Evolutionary conservation across 64 coral and sea anemone species (phyloP).

Genomic region (Pocillopora damicornis): DNA sequence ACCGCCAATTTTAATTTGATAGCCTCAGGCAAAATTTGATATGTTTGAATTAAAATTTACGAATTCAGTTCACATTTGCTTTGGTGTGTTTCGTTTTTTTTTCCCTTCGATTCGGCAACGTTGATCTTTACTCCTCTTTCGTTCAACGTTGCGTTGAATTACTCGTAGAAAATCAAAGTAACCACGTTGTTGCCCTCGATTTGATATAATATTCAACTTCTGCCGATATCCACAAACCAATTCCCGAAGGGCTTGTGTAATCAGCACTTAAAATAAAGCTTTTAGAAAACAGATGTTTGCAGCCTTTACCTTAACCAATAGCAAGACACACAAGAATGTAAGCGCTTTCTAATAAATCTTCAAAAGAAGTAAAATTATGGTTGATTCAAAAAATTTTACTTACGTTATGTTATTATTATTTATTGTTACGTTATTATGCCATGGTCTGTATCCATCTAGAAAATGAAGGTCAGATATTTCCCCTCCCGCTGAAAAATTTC

Average conservation of each 20-base stretch:
- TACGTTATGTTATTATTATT: no score
- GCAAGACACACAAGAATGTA: background rate
- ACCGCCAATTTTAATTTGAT: constrained; percentile 2
- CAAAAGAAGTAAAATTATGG: background rate
- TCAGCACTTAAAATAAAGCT: constrained; percentile 2
- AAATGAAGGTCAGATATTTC: background rate
- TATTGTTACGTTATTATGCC: no score
- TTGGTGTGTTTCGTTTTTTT: background rate
- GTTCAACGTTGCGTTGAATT: background rate
- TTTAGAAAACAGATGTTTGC: background rate
- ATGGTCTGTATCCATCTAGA: background rate
- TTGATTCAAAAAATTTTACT: no score
- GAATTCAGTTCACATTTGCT: background rate
- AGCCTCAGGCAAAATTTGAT: background rate
- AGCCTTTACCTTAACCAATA: background rate
- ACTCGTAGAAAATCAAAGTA: background rate
- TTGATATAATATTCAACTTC: background rate
- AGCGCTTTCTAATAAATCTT: background rate
- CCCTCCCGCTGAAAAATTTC: background rate
- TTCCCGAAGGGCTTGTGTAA: background rate
- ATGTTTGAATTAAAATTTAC: background rate
- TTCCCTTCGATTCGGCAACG: background rate
- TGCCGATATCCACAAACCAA: background rate
- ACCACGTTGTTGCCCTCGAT: background rate
- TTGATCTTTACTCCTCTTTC: background rate